Percentiles rank a stretch among this genome's conserved stretches.
Conservation (phyloP, 1,140 invertebrate species). For the Trichoplusia ni region DNA sequence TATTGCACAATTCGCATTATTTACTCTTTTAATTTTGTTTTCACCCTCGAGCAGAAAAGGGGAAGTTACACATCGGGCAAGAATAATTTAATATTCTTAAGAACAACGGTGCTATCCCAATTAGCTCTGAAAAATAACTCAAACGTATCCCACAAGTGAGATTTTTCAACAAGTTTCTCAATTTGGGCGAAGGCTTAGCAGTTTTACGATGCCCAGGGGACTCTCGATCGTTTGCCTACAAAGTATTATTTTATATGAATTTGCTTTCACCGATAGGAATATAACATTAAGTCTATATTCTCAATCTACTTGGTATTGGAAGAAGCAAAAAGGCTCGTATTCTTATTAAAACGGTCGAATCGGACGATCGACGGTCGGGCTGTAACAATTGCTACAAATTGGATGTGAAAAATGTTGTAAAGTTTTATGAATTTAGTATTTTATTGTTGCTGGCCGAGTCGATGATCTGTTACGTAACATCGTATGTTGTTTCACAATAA, state of each 20-base stretch:
- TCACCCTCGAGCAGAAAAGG: too few relatives aligned
- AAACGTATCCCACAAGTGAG: conserved; percentile 48
- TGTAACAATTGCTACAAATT: conserved; percentile 56
- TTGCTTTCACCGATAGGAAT: conserved; percentile 52
- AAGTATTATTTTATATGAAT: conserved; percentile 74
- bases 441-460: neutral
- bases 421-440: conserved; percentile 30
- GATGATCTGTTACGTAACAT: neutral
- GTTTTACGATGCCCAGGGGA: conserved; percentile 66
- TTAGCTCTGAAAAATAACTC: conserved; percentile 28
- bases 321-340: conserved; percentile 50
- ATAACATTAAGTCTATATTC: conserved; percentile 51
- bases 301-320: conserved; percentile 37
- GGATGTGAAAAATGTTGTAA: conserved; percentile 51
- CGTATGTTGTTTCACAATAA: neutral
- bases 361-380: conserved; percentile 38
- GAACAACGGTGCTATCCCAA: conserved; percentile 1
- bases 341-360: conserved; percentile 47
- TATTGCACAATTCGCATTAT: conserved; percentile 5
- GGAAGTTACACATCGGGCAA: neutral
- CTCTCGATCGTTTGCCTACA: conserved; percentile 67
- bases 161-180: conserved; percentile 76
- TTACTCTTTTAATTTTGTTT: neutral
- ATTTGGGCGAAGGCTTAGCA: conserved; percentile 70
- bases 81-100: too few relatives aligned